Conservation (phyloP, 1,140 invertebrate genomes). For the Tetragonula clypearis region DNA sequence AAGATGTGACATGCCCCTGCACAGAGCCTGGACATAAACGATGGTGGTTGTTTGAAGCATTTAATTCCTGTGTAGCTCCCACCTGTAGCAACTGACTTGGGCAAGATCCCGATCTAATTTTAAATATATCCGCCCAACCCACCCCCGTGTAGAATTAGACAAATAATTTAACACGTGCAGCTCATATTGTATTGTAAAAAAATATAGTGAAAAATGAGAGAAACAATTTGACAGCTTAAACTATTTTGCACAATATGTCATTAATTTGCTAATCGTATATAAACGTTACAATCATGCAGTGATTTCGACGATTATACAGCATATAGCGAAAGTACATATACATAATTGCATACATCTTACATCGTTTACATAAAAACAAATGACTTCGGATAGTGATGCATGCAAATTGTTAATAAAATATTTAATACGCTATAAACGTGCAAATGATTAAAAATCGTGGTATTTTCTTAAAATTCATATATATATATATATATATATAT, state of each 20-base stretch:
- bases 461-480: not conserved
- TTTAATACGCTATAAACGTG: constrained; percentile 15
- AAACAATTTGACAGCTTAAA: constrained; percentile 7
- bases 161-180: constrained; percentile 68
- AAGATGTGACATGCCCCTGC: constrained; percentile 77
- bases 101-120: constrained; percentile 92
- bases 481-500: not conserved
- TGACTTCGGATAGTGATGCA: constrained; percentile 25
- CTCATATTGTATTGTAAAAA: constrained; percentile 43
- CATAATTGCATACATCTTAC: constrained; percentile 36
- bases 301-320: constrained; percentile 20
- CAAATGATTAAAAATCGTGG: constrained; percentile 17
- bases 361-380: constrained; percentile 40
- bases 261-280: not conserved
- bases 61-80: constrained; percentile 76
- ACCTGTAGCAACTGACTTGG: constrained; percentile 91
- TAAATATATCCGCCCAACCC: constrained; percentile 60
- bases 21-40: constrained; percentile 77
- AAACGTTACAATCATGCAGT: constrained; percentile 41
- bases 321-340: constrained; percentile 44
- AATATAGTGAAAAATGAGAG: constrained; percentile 4
- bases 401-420: constrained; percentile 35
- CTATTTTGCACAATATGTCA: constrained; percentile 40
- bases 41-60: constrained; percentile 75
- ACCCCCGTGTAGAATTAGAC: constrained; percentile 70